phyloP scores from a whole-genome alignment of 2,888 invertebrate species.

The Cephus runcator region DNA sequence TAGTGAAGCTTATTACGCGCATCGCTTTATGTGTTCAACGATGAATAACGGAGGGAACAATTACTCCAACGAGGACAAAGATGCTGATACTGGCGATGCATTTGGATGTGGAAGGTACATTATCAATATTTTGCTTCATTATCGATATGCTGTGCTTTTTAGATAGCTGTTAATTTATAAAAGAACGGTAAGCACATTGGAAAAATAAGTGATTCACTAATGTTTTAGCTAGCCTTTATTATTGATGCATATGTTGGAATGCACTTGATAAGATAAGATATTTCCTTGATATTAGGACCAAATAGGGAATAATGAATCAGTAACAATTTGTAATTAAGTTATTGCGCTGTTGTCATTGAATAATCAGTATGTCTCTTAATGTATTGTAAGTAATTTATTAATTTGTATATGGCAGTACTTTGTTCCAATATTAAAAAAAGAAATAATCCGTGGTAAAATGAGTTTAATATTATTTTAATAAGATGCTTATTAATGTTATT shows the following conservation, averaged over 20 bases:
- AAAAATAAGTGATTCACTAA: no score
- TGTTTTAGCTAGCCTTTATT: not conserved
- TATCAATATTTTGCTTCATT: not conserved
- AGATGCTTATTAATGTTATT: not conserved
- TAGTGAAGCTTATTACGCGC: not conserved
- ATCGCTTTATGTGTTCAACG: not conserved
- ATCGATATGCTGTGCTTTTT: not conserved
- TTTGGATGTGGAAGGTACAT: slow-evolving; percentile 57
- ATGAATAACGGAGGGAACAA: slow-evolving; percentile 10
- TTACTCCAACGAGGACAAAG: slow-evolving; percentile 12
- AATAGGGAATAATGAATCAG: not conserved
- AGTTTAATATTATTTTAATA: not conserved
- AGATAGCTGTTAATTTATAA: no score
- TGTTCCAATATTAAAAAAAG: not conserved
- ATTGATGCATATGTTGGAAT: not conserved
- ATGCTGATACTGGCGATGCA: slow-evolving; percentile 53
- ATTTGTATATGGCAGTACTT: not conserved
- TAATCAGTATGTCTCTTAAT: not conserved
- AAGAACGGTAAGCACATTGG: no score
- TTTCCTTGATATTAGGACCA: not conserved
- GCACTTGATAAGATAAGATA: not conserved
- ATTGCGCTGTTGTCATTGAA: not conserved
- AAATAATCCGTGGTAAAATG: not conserved
- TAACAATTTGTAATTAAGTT: not conserved
- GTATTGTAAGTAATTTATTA: not conserved